Percentiles rank a stretch among this genome's conserved stretches.
Evolutionary conservation across 2,113 vertebrate genomes (phyloP).

Genomic region (Sturnira hondurensis): DNA sequence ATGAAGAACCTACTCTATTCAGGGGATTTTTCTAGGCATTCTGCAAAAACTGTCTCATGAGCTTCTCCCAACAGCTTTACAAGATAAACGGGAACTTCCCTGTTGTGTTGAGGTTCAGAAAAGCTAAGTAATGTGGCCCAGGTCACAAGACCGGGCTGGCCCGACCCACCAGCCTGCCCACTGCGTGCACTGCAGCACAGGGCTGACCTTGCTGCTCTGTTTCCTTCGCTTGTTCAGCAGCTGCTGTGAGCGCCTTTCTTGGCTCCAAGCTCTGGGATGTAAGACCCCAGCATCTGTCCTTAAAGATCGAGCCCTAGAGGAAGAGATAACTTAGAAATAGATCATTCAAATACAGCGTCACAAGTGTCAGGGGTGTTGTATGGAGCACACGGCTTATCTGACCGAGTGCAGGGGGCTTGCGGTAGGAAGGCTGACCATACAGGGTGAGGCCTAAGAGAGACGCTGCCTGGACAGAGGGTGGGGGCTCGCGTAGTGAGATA

Average conservation of each 20-base stretch:
- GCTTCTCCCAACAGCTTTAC: not conserved
- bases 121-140: not conserved
- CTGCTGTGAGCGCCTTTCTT: not conserved
- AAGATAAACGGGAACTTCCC: not conserved
- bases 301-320: not conserved
- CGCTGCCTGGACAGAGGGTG: not conserved
- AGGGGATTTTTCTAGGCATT: conserved; percentile 5
- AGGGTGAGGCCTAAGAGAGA: not conserved
- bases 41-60: conserved; percentile 11
- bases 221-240: not conserved
- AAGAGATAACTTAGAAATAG: not conserved
- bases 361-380: not conserved
- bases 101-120: not conserved
- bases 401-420: not conserved
- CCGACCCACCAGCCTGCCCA: not conserved
- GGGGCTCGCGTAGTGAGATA: not conserved
- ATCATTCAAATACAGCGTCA: not conserved
- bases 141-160: not conserved
- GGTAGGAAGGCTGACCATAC: not conserved
- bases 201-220: not conserved
- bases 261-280: not conserved
- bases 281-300: not conserved
- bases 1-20: not conserved
- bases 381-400: not conserved
- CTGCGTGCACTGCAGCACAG: not conserved